Conservation (phyloP, 2,113 vertebrate species). For the Pygoscelis adeliae region DNA sequence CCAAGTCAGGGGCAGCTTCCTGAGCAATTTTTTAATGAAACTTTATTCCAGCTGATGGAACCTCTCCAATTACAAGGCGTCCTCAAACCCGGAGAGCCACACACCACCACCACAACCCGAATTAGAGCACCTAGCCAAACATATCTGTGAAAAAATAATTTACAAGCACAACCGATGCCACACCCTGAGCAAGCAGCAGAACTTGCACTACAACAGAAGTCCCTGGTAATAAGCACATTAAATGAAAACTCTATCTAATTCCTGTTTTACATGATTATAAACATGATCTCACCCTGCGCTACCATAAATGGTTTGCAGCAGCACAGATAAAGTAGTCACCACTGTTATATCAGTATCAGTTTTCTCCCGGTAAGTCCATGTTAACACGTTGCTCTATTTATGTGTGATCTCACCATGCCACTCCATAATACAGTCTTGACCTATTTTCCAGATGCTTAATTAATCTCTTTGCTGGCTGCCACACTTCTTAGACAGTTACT, state of each 20-base stretch:
- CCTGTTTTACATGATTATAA: background rate
- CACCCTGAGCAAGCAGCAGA: slow-evolving; percentile 43
- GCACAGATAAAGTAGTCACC: slow-evolving; percentile 40
- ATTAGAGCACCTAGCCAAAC: slow-evolving; percentile 20
- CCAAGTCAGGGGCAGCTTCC: background rate
- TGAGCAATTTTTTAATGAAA: background rate
- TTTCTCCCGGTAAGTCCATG: slow-evolving; percentile 37
- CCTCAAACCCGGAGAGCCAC: background rate
- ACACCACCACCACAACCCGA: background rate
- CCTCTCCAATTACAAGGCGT: background rate
- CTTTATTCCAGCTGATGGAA: background rate
- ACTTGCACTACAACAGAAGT: background rate
- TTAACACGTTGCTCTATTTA: slow-evolving; percentile 46
- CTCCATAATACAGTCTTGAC: slow-evolving; percentile 65
- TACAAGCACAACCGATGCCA: background rate
- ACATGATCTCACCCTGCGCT: background rate
- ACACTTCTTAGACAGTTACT: background rate
- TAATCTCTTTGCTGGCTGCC: slow-evolving; percentile 43
- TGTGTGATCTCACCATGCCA: slow-evolving; percentile 42
- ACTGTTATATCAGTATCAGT: background rate
- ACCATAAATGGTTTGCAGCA: slow-evolving; percentile 17
- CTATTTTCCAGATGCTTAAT: slow-evolving; percentile 69
- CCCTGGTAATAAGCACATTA: background rate
- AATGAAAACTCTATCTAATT: background rate
- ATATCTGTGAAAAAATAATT: background rate